Conservation (phyloP, 2,888 invertebrate species). For the Poecilobothrus nobilitatus region DNA sequence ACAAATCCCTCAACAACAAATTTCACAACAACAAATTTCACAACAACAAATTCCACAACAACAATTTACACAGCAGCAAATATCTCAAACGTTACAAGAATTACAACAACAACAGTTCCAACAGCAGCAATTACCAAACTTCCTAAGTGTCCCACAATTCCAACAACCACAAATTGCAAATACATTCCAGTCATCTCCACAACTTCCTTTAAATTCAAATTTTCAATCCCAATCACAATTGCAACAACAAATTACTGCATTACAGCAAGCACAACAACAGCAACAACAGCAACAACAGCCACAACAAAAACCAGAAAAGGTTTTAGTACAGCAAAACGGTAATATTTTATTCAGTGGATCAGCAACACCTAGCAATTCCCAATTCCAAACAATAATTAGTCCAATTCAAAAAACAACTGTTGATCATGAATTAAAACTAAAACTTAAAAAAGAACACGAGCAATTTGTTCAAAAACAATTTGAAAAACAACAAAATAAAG, state of each 20-base stretch:
- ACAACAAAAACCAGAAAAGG: neutral
- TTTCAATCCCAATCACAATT: neutral
- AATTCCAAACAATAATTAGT: slow-evolving; percentile 34
- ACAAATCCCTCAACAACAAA: neutral
- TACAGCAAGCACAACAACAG: neutral
- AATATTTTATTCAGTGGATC: slow-evolving; percentile 13
- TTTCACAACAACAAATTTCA: neutral
- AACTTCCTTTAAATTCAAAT: neutral
- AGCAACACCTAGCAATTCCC: slow-evolving; percentile 39
- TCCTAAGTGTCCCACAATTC: slow-evolving; percentile 10
- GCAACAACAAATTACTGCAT: neutral
- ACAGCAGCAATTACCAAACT: slow-evolving; percentile 12
- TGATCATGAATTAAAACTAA: slow-evolving; percentile 62
- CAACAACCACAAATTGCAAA: neutral
- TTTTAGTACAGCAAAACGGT: slow-evolving; percentile 22
- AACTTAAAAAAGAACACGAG: slow-evolving; percentile 65
- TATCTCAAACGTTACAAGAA: slow-evolving; percentile 14
- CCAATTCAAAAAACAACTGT: slow-evolving; percentile 19
- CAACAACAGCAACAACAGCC: slow-evolving; percentile 16
- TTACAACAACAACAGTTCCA: slow-evolving; percentile 20
- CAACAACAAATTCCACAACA: slow-evolving; percentile 3
- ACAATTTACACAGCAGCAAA: neutral
- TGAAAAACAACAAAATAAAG: slow-evolving; percentile 67
- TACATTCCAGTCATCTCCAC: neutral
- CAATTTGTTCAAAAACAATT: slow-evolving; percentile 71